phyloP scores from a whole-genome alignment of 2,113 vertebrate species.

The Marmota monax region DNA sequence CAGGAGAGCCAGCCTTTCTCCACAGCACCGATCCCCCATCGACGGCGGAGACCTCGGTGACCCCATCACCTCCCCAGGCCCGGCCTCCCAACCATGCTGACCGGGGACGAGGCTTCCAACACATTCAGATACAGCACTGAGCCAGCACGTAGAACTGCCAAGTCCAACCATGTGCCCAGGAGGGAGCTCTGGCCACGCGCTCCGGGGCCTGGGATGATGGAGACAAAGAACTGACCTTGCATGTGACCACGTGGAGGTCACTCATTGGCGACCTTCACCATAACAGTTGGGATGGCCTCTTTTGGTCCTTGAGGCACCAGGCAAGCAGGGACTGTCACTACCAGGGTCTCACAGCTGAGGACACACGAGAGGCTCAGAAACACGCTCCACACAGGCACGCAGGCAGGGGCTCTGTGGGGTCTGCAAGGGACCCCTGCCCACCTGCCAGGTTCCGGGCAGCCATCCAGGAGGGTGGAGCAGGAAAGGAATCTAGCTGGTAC shows the following conservation, averaged over 20 bases:
- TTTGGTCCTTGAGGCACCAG: not conserved
- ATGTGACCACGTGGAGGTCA: not conserved
- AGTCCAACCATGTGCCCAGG: no score
- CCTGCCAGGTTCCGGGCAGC: not conserved
- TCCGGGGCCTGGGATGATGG: not conserved
- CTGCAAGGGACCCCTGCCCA: not conserved
- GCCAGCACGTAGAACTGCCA: no score
- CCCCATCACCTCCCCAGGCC: no score
- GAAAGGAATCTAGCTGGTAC: no score
- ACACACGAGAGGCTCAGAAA: not conserved
- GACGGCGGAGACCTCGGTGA: no score
- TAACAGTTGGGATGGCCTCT: not conserved
- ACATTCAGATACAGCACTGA: no score
- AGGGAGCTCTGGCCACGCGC: not conserved
- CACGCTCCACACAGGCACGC: not conserved
- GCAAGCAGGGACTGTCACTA: not conserved
- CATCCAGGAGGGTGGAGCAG: not conserved
- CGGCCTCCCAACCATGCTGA: no score
- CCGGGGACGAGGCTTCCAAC: no score
- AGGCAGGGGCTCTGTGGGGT: not conserved
- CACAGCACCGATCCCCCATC: no score
- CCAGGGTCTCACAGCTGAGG: not conserved
- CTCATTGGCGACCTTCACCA: not conserved
- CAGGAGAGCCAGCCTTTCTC: no score
- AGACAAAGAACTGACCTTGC: no score